Conservation (phyloP, 2,888 invertebrate genomes). For the Volucella zonaria region DNA sequence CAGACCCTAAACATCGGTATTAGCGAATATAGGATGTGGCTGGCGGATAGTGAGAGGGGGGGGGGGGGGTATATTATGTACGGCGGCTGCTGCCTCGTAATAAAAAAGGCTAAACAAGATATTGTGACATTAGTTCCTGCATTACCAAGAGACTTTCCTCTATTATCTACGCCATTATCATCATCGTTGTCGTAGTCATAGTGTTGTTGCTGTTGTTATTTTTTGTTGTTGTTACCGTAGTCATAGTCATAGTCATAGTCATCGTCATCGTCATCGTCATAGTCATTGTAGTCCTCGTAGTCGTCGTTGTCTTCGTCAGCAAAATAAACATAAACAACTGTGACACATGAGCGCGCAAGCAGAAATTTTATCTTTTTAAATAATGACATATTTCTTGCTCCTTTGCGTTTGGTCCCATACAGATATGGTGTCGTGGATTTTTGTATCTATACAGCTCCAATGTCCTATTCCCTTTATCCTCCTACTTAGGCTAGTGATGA, state of each 20-base stretch:
- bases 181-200: constrained; percentile 28
- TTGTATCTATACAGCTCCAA: constrained; percentile 10
- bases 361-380: constrained; percentile 74
- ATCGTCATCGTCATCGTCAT: constrained; percentile 26
- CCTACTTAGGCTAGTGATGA: constrained; percentile 45
- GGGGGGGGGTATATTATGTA: background rate
- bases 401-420: constrained; percentile 44
- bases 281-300: constrained; percentile 7
- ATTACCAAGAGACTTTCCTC: constrained; percentile 35
- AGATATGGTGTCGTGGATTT: background rate
- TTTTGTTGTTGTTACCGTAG: too few species aligned
- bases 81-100: background rate
- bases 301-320: constrained; percentile 52
- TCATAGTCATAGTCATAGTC: background rate
- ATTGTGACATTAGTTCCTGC: constrained; percentile 45
- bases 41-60: background rate
- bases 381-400: constrained; percentile 73
- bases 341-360: constrained; percentile 73
- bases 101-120: constrained; percentile 28
- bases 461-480: background rate
- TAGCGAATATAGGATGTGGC: background rate
- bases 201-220: background rate
- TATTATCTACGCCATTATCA: constrained; percentile 63
- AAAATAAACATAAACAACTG: constrained; percentile 70
- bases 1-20: background rate